phyloP scores from a whole-genome alignment of 1,140 invertebrate species.

The Eriocheir sinensis region DNA sequence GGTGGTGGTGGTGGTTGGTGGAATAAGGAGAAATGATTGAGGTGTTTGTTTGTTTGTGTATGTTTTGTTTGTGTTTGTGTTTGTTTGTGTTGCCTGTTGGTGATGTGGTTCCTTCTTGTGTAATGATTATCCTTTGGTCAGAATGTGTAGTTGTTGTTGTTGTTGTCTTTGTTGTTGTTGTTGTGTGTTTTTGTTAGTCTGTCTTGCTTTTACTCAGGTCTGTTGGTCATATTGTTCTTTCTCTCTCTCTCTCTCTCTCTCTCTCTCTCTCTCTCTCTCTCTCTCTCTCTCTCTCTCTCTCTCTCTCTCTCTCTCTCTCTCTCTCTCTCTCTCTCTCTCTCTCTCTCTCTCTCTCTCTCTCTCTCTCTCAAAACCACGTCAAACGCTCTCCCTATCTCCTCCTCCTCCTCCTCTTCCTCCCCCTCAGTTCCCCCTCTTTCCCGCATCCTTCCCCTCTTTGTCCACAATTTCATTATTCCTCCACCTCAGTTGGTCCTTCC shows the following conservation, averaged over 20 bases:
- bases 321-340: neutral
- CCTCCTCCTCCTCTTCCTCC: neutral
- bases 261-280: neutral
- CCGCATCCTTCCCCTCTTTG: neutral
- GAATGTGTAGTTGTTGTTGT: no score
- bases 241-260: neutral
- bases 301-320: constrained; percentile 19
- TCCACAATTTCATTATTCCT: constrained; percentile 18
- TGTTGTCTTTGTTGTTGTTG: no score
- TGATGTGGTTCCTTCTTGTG: neutral
- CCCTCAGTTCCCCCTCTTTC: neutral
- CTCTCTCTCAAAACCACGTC: neutral
- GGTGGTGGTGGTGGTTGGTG: no score
- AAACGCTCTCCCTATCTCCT: neutral
- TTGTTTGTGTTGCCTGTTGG: neutral
- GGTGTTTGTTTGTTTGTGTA: neutral
- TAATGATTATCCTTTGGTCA: neutral
- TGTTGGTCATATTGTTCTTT: neutral
- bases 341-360: neutral
- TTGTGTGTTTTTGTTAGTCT: no score
- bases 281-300: neutral
- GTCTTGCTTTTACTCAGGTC: neutral
- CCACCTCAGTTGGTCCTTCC: neutral
- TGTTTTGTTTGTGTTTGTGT: neutral
- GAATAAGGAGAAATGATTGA: no score